phyloP scores from a whole-genome alignment of 1,140 invertebrate species.

The Frieseomelitta varia region DNA sequence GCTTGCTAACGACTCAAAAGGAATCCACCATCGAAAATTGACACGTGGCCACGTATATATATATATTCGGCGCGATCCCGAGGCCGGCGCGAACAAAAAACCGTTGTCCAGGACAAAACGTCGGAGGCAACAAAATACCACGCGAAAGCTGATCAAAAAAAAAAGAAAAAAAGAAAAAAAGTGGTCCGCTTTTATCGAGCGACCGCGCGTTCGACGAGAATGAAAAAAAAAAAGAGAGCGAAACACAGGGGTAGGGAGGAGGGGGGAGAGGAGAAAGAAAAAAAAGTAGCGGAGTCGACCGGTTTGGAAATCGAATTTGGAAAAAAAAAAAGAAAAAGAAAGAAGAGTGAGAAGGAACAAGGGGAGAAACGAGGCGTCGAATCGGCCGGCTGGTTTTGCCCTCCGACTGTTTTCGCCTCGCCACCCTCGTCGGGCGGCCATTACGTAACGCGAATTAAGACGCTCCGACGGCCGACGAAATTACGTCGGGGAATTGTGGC shows the following conservation, averaged over 20 bases:
- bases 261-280: not conserved
- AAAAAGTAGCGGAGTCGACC: not conserved
- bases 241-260: not conserved
- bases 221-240: not conserved
- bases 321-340: not conserved
- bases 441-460: conserved; percentile 58
- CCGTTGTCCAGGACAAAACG: conserved; percentile 18
- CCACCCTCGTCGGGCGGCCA: conserved; percentile 11
- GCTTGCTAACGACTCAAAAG: not conserved
- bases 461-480: conserved; percentile 45
- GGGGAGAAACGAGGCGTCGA: conserved; percentile 13
- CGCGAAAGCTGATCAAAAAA: conserved; percentile 46
- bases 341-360: no score
- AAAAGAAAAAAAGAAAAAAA: conserved; percentile 36
- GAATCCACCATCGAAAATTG: conserved; percentile 28
- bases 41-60: not conserved
- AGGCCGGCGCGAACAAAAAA: conserved; percentile 16
- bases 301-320: conserved; percentile 9
- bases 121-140: conserved; percentile 41
- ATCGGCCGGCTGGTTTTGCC: not conserved
- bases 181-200: conserved; percentile 21
- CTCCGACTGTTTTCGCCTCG: conserved; percentile 15
- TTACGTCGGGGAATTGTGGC: conserved; percentile 50
- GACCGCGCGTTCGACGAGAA: conserved; percentile 5
- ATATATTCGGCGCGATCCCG: not conserved